Conservation (phyloP, 2,113 vertebrate species). For the Elephas maximus region DNA sequence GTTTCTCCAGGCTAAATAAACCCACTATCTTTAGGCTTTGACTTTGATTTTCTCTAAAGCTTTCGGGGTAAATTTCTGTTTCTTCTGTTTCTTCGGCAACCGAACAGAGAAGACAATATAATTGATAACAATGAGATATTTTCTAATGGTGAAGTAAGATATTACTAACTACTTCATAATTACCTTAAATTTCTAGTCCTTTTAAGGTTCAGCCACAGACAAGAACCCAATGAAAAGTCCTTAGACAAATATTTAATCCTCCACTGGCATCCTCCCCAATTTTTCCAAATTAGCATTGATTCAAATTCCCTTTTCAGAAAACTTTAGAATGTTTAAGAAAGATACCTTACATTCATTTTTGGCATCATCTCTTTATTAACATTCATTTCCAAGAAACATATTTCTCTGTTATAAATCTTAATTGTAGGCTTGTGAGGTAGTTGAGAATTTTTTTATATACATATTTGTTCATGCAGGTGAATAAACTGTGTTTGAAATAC, state of each 20-base stretch:
- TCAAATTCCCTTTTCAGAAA: slow-evolving; percentile 39
- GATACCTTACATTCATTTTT: neutral
- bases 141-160: slow-evolving; percentile 1
- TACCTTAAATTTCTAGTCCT: neutral
- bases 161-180: slow-evolving; percentile 23
- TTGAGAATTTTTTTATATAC: neutral
- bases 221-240: neutral
- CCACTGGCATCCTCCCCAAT: neutral
- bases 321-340: neutral
- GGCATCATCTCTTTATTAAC: slow-evolving; percentile 6
- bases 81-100: neutral
- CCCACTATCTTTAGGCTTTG: neutral
- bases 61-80: slow-evolving; percentile 49
- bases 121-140: slow-evolving; percentile 2
- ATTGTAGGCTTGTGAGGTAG: neutral
- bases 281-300: slow-evolving; percentile 20
- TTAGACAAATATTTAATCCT: slow-evolving; percentile 38
- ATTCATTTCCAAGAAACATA: neutral
- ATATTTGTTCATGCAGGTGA: neutral
- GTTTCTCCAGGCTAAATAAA: neutral
- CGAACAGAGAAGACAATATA: slow-evolving; percentile 1
- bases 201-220: neutral
- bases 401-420: slow-evolving; percentile 26
- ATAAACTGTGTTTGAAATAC: slow-evolving; percentile 56
- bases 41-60: neutral